A percentile compares a stretch with the other conserved stretches of the same genome.
Evolutionary conservation across 2,113 vertebrate species (phyloP).

Genomic region (Onychostoma macrolepis): DNA sequence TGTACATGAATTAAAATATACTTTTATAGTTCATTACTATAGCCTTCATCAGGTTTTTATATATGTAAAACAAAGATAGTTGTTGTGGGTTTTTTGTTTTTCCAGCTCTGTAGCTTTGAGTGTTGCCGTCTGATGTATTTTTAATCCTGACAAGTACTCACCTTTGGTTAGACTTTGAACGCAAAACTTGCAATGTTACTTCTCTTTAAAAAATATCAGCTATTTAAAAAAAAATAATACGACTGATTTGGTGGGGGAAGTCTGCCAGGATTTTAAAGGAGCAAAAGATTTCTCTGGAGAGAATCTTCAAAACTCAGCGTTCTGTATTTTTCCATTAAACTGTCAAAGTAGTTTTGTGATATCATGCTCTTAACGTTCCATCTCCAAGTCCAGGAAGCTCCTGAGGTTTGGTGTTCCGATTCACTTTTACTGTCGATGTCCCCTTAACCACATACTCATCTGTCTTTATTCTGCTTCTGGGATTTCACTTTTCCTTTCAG

Average conservation of each 20-base stretch:
- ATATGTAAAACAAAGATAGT: too few species aligned
- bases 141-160: too few species aligned
- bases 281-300: constrained; percentile 18
- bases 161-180: not conserved
- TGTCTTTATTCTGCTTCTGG: constrained; percentile 24
- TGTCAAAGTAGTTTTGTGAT: constrained; percentile 23
- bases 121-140: too few species aligned
- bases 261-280: not conserved
- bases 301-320: constrained; percentile 1
- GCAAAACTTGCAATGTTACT: not conserved
- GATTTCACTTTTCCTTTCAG: constrained; percentile 27
- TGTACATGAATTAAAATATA: too few species aligned
- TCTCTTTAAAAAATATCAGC: not conserved
- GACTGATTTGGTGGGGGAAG: not conserved
- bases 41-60: too few species aligned
- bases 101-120: too few species aligned
- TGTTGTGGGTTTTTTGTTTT: too few species aligned
- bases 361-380: constrained; percentile 5
- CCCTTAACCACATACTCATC: constrained; percentile 32
- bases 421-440: constrained; percentile 19
- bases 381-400: constrained; percentile 1
- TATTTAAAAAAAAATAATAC: not conserved
- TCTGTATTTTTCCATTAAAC: constrained; percentile 32
- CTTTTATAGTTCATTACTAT: too few species aligned
- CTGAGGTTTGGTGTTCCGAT: constrained; percentile 19